Evolutionary conservation across 2,888 invertebrate genomes (phyloP).

Genomic region (Drosophila anceps): DNA sequence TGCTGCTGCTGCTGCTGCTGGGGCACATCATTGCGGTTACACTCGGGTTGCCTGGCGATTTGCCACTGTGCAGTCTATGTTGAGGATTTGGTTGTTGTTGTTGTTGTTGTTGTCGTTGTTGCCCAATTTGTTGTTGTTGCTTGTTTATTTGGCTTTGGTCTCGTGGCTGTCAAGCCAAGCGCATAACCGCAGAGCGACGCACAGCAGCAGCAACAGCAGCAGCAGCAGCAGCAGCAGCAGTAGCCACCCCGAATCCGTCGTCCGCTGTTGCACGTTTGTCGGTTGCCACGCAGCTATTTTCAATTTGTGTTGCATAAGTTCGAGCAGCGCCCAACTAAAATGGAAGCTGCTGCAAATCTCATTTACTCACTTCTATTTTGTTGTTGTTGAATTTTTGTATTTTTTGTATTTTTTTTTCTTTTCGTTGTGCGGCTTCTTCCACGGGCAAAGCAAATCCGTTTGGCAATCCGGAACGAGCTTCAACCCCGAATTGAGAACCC

Average conservation of each 20-base stretch:
- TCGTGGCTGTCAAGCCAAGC: conserved; percentile 73
- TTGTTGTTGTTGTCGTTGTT: conserved; percentile 27
- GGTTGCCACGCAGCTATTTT: conserved; percentile 59
- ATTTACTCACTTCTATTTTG: conserved; percentile 54
- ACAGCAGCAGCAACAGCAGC: conserved; percentile 16
- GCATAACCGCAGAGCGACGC: conserved; percentile 69
- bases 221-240: background rate
- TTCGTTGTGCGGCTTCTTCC: conserved; percentile 14
- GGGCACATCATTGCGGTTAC: conserved; percentile 70
- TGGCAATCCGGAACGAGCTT: conserved; percentile 19
- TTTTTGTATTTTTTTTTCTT: background rate
- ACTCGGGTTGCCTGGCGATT: conserved; percentile 53
- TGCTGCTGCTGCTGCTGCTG: conserved; percentile 11
- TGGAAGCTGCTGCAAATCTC: conserved; percentile 54
- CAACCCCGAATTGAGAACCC: conserved; percentile 51
- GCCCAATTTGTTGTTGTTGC: conserved; percentile 23
- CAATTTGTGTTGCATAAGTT: conserved; percentile 68
- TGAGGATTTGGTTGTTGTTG: conserved; percentile 17
- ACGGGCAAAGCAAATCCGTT: conserved; percentile 17
- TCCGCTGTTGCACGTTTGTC: conserved; percentile 34
- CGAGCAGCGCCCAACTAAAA: conserved; percentile 35
- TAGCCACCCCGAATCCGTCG: conserved; percentile 13
- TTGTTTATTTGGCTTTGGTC: conserved; percentile 68
- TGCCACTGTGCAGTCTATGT: conserved; percentile 34
- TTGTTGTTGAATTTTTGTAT: background rate